Base-by-base conservation (phyloP, 30 jellyfish, hydroid and myxozoan species). In the Turritopsis rubra region DNA sequence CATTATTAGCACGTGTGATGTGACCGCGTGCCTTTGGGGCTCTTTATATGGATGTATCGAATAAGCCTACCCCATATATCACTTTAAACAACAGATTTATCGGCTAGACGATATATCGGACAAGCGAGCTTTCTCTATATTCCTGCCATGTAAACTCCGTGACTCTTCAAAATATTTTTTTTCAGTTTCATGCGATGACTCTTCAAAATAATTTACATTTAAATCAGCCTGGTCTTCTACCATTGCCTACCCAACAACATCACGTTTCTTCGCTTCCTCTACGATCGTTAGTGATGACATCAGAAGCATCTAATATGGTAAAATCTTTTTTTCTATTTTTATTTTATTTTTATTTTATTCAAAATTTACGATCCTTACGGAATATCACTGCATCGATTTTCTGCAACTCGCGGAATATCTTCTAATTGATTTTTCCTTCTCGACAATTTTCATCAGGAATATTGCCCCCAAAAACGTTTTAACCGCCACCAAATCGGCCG, bases 221-320 rank as follows among this genome's bases (percentile, higher is more conserved):
- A 29, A 23, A 26, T 21, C 82, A 74, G 65, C 65, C 82, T n/a
- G 82, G 82, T n/a, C 54, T 74, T 74, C 71, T 74, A 0, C 82
- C 82, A 0, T 23, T 74, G 65, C 82, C 82, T 24, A 52, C 41
- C 18, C 82, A 74, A 29, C 82, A 28, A 13, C 82, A 74, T 13
- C 65, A 74, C 24, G 76, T 26, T 7, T 26, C 82, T 16, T 13
- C 82, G 8, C 27, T 68, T 68, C 77, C 77, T n/a, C 28, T 68
- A 27, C 77, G 77, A 1, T 27, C 77, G 30, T 68, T 68, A 27
- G 77, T 68, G 28, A 68, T 68, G 77, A 68, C 77, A 22, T 68
- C 77, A 9, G 77, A 68, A 68, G 16, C 28, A 68, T 68, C 77
- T 68, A 27, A 41, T 13, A 41, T 68, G 28, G 77, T 68, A 68